Percentiles rank a stretch among this genome's conserved stretches.
phyloP scores from a whole-genome alignment of 2,888 invertebrate genomes.

The Crocallis elinguaria region DNA sequence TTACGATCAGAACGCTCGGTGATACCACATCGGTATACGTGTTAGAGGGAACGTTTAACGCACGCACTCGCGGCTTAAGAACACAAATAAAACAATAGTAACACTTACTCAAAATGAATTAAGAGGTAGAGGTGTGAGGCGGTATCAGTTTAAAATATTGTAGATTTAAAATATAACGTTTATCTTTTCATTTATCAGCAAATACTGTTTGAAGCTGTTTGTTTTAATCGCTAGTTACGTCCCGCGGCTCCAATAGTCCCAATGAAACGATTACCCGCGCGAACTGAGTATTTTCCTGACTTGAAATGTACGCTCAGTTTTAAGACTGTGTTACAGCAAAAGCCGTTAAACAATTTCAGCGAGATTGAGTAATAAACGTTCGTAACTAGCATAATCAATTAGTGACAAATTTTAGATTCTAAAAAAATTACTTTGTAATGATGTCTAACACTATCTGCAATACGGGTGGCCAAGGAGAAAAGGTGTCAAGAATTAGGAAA shows the following conservation, averaged over 20 bases:
- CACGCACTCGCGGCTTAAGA: slow-evolving; percentile 52
- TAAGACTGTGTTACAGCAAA: too few species aligned
- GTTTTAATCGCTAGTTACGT: too few species aligned
- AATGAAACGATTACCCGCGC: too few species aligned
- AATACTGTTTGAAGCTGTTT: slow-evolving; percentile 39
- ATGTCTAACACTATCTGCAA: too few species aligned
- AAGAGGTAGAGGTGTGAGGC: slow-evolving; percentile 52
- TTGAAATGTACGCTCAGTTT: too few species aligned
- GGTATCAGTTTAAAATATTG: slow-evolving; percentile 71
- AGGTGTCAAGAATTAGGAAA: slow-evolving; percentile 17
- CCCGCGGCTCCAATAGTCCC: too few species aligned
- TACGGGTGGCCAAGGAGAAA: slow-evolving; percentile 5
- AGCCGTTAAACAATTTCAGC: too few species aligned
- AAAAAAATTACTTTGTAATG: too few species aligned
- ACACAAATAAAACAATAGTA: slow-evolving; percentile 13
- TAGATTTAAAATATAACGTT: slow-evolving; percentile 56
- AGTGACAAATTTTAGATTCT: too few species aligned
- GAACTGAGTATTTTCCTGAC: too few species aligned
- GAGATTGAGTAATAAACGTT: too few species aligned
- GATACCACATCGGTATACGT: slow-evolving; percentile 77
- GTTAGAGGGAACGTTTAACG: slow-evolving; percentile 58
- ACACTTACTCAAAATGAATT: slow-evolving; percentile 37
- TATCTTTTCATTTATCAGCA: slow-evolving; percentile 68
- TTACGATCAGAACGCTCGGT: slow-evolving; percentile 80
- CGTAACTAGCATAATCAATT: too few species aligned